Conservation (phyloP, 2,113 vertebrate genomes). For the Pipa parva region DNA sequence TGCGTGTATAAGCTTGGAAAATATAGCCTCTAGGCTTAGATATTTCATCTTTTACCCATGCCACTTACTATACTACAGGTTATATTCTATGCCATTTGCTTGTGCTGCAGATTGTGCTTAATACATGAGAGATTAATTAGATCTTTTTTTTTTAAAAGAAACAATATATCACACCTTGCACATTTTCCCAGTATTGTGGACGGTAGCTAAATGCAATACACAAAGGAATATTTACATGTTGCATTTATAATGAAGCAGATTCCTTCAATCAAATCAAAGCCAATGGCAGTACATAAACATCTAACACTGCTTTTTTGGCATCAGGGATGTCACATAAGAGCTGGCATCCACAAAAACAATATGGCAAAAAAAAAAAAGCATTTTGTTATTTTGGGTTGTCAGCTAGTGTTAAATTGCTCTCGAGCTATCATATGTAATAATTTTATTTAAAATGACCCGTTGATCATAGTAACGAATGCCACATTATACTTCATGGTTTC, state of each 20-base stretch:
- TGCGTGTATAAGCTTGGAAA: background rate
- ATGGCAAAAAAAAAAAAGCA: slow-evolving; percentile 58
- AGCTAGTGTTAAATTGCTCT: too few relatives aligned
- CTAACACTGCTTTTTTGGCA: slow-evolving; percentile 48
- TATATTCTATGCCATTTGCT: background rate
- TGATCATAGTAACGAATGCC: too few relatives aligned
- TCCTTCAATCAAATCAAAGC: slow-evolving; percentile 55
- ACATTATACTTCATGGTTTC: too few relatives aligned
- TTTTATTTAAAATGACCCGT: too few relatives aligned
- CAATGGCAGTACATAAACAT: slow-evolving; percentile 38
- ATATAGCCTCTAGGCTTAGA: background rate
- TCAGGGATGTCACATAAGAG: slow-evolving; percentile 66
- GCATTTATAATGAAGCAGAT: slow-evolving; percentile 48
- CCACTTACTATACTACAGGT: background rate
- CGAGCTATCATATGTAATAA: too few relatives aligned
- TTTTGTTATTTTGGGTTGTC: too few relatives aligned
- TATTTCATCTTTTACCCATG: background rate
- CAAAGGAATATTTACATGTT: slow-evolving; percentile 49
- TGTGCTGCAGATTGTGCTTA: background rate
- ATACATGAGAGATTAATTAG: slow-evolving; percentile 9
- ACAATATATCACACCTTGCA: background rate
- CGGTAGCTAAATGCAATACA: slow-evolving; percentile 41
- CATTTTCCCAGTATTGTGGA: slow-evolving; percentile 51
- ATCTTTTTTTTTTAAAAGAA: slow-evolving; percentile 15
- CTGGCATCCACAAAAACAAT: slow-evolving; percentile 59